A percentile compares a stretch with the other conserved stretches of the same genome.
These are phyloP conservation scores for Craseonycteris thonglongyai DNA, from an alignment of 2,113 vertebrate genomes.

Conservation along the genomic window DNA sequence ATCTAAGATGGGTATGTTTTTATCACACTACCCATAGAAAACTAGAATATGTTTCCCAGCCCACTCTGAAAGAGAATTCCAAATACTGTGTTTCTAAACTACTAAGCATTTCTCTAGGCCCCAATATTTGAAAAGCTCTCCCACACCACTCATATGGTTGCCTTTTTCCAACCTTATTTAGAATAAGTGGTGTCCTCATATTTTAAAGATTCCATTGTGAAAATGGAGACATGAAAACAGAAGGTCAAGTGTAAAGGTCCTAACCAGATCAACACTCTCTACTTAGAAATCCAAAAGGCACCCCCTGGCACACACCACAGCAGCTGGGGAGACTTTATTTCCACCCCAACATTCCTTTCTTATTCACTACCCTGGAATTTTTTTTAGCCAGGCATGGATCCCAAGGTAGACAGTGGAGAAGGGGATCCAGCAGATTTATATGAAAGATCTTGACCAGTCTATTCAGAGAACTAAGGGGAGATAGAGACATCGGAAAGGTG, in stretches of 20 bases:
- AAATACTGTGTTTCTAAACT: not conserved
- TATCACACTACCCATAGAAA: slow-evolving; percentile 8
- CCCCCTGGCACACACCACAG: not conserved
- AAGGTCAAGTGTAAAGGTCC: not conserved
- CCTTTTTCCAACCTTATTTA: not conserved
- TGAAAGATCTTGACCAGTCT: not conserved
- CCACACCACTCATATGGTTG: not conserved
- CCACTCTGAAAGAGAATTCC: not conserved
- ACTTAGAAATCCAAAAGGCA: not conserved
- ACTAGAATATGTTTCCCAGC: not conserved
- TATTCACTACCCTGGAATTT: not conserved
- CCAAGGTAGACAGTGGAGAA: not conserved
- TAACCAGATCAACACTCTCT: not conserved
- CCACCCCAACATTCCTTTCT: not conserved
- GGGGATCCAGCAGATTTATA: not conserved
- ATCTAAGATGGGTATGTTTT: not conserved
- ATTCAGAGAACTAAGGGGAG: not conserved
- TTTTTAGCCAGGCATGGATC: not conserved
- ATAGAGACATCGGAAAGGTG: not conserved
- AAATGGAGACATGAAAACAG: not conserved
- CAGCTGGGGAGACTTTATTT: not conserved
- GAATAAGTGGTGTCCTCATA: not conserved
- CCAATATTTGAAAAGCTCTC: not conserved
- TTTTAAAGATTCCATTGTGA: slow-evolving; percentile 23
- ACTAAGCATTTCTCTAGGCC: not conserved